Evolutionary conservation across 1,140 invertebrate species (phyloP).

Genomic region (Stegodyphus mimosarum): DNA sequence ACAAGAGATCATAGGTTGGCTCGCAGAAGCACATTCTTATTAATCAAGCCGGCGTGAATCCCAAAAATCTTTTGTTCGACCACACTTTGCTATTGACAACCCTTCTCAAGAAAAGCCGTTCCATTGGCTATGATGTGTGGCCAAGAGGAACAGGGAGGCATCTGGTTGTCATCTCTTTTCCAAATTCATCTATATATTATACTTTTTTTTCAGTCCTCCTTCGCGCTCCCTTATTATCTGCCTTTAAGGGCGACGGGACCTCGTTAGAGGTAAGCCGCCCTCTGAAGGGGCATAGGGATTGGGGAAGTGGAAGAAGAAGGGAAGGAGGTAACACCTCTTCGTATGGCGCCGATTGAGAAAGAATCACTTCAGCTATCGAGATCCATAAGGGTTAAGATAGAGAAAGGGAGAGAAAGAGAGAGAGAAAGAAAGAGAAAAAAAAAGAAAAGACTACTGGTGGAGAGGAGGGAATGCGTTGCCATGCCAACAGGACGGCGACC

Average conservation of each 20-base stretch:
- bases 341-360: constrained; percentile 43
- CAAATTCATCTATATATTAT: constrained; percentile 50
- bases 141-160: background rate
- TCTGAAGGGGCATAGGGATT: background rate
- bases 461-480: constrained; percentile 39
- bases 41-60: too few relatives aligned
- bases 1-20: too few relatives aligned
- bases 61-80: too few relatives aligned
- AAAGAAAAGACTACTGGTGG: background rate
- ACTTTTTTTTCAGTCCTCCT: background rate
- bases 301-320: background rate
- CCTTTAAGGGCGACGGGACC: constrained; percentile 50
- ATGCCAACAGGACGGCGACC: constrained; percentile 56
- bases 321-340: constrained; percentile 34
- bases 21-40: too few relatives aligned
- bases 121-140: background rate
- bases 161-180: background rate
- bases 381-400: constrained; percentile 50
- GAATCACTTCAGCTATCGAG: constrained; percentile 49
- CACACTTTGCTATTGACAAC: too few relatives aligned
- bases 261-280: constrained; percentile 57
- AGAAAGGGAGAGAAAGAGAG: constrained; percentile 16
- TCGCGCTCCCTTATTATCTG: constrained; percentile 43
- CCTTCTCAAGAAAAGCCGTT: too few relatives aligned
- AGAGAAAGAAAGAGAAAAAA: background rate